These are phyloP conservation scores for Calameuta filiformis DNA, from an alignment of 2,888 invertebrate species.

Conservation along the genomic window DNA sequence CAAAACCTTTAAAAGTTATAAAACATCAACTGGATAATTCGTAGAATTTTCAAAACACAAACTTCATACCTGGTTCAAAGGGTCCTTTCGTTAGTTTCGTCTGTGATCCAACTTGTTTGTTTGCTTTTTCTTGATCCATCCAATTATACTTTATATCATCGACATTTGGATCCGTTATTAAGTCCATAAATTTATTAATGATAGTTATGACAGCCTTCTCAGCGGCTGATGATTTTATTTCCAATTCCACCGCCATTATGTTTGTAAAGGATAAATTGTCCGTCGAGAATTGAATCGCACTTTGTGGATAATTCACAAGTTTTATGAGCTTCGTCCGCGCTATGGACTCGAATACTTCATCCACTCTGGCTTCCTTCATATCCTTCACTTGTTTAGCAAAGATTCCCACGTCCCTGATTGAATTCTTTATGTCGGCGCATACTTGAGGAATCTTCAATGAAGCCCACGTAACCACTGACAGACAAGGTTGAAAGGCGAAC, in stretches of 20 bases:
- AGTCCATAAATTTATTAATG: slow-evolving; percentile 79
- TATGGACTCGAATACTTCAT: slow-evolving; percentile 75
- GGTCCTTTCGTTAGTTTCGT: slow-evolving; percentile 66
- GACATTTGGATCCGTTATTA: slow-evolving; percentile 71
- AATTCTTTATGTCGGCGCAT: slow-evolving; percentile 70
- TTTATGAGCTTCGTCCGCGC: slow-evolving; percentile 73
- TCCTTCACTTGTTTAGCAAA: slow-evolving; percentile 79
- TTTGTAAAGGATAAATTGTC: slow-evolving; percentile 72
- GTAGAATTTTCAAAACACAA: background rate
- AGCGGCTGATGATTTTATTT: slow-evolving; percentile 73
- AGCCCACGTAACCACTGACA: slow-evolving; percentile 85
- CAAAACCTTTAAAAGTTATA: slow-evolving; percentile 68
- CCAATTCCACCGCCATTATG: slow-evolving; percentile 68
- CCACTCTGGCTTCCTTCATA: slow-evolving; percentile 81
- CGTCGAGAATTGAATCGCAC: slow-evolving; percentile 72
- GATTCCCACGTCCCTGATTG: slow-evolving; percentile 73
- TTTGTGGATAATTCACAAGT: slow-evolving; percentile 73
- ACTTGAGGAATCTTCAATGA: slow-evolving; percentile 78
- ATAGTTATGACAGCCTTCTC: slow-evolving; percentile 83
- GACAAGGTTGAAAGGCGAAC: slow-evolving; percentile 78
- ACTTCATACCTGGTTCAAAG: slow-evolving; percentile 70
- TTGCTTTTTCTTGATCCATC: slow-evolving; percentile 73
- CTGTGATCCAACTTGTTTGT: slow-evolving; percentile 72
- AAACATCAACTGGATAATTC: background rate
- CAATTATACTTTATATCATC: slow-evolving; percentile 73